These are phyloP conservation scores for Fistularia commersonii DNA, from an alignment of 2,797 vertebrate genomes.

Conservation along the genomic window DNA sequence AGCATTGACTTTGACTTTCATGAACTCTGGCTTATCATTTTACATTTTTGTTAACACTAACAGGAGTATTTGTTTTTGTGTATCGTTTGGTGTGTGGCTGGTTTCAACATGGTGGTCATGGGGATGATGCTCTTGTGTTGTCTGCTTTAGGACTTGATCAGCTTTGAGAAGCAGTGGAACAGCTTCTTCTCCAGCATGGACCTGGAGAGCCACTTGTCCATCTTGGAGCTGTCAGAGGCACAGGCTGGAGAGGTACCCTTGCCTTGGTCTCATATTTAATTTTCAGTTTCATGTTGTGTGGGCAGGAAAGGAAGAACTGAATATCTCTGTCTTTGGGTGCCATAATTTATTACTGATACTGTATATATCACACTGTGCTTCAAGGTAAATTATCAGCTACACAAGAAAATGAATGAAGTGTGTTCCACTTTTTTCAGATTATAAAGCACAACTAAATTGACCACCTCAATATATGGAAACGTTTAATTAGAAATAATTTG, in stretches of 20 bases:
- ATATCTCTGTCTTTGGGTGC: background rate
- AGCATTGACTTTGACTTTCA: background rate
- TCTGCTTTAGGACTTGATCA: conserved; percentile 79
- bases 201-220: conserved; percentile 89
- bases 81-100: no score
- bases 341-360: background rate
- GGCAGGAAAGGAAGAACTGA: background rate
- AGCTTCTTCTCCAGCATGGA: conserved; percentile 90
- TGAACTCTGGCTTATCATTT: background rate
- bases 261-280: background rate
- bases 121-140: conserved; percentile 1
- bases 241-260: conserved; percentile 88
- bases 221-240: conserved; percentile 92
- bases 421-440: no score
- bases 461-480: no score
- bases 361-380: no score
- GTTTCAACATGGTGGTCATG: background rate
- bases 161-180: conserved; percentile 92
- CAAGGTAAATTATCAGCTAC: no score
- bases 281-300: no score
- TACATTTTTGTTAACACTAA: background rate
- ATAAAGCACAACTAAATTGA: no score
- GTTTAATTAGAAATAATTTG: no score
- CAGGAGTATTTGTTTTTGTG: no score
- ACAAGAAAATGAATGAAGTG: no score